phyloP scores from a whole-genome alignment of 64 coral and sea anemone species.

The Montipora cactus region DNA sequence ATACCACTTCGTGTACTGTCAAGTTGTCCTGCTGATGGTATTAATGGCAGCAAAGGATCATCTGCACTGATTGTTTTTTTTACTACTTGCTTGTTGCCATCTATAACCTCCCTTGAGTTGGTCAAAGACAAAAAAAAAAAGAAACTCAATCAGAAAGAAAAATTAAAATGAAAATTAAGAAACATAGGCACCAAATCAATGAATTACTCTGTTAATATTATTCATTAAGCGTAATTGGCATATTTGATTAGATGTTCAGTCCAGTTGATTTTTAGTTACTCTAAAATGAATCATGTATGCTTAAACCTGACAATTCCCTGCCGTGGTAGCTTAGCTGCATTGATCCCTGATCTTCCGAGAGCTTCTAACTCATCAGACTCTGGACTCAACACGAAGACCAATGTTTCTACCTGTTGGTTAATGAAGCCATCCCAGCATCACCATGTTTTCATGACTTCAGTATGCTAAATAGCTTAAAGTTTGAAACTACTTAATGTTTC shows the following conservation, averaged over 20 bases:
- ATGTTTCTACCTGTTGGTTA: constrained; percentile 20
- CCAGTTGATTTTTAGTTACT: no score
- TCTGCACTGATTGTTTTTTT: neutral
- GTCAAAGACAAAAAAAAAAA: neutral
- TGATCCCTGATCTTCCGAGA: constrained; percentile 6
- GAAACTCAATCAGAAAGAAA: neutral
- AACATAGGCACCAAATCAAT: no score
- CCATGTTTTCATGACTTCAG: no score
- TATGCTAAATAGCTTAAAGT: no score
- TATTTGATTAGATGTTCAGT: no score
- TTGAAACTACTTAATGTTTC: no score
- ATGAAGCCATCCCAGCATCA: neutral
- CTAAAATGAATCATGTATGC: no score
- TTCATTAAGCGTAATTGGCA: no score
- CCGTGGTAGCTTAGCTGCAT: constrained; percentile 18
- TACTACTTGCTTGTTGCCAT: constrained; percentile 1
- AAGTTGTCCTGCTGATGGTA: constrained; percentile 21
- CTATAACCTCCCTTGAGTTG: constrained; percentile 12
- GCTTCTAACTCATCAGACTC: constrained; percentile 52
- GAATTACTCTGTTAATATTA: no score
- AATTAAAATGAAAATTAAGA: no score
- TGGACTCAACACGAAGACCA: constrained; percentile 66
- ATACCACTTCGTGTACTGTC: constrained; percentile 15
- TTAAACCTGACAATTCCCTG: constrained; percentile 51
- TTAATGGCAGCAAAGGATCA: constrained; percentile 27